Base-by-base conservation (phyloP, 2,888 invertebrate genomes). In the Parnassius orleans region DNA sequence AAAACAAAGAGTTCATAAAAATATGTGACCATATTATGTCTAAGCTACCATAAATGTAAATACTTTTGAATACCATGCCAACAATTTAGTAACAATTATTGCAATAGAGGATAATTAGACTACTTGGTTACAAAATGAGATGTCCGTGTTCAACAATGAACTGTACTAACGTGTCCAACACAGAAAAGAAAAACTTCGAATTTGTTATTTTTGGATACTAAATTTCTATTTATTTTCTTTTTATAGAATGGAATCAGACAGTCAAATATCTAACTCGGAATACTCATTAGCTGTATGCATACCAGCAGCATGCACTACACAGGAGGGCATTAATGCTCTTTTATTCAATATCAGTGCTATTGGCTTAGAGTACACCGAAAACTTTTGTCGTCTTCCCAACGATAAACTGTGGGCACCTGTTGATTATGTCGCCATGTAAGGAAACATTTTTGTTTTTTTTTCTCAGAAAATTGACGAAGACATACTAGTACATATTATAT, bases 361-460 rank as follows among this genome's bases (percentile, higher is more conserved):
- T 10, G 73, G 74, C 1, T 69, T 78, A 10, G 14, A 67, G 41
- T 76, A 70, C 57, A 57, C 59, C 7, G 83, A 85, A 57, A 70
- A 71, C 33, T 86, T 72, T 60, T 87, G 84, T 65, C 76, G 87
- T 2, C 65, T 87, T 33, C 84, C 86, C 0, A 72, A 80, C 44
- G 87, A 87, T 60, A 86, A 84, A 42, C 80, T 80, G 0, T 79
- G 77, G 53, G 72, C 69, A 0, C 67, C 76, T 2, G 83, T 80
- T 12, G 87, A 87, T 63, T 80, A 79, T 48, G 76, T 80, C 3
- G 84, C 86, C 5, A 75, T 79, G 87, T 87, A 69, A 80, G 41
- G 42, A 19, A 15, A 55, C 12, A 10, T 12, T 19, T 1, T 19
- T 48, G 1, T 48, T 52, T 57, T 12, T 52, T 41, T 33, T 41